These are phyloP conservation scores for Progne subis DNA, from an alignment of 2,113 vertebrate species.

Conservation along the genomic window DNA sequence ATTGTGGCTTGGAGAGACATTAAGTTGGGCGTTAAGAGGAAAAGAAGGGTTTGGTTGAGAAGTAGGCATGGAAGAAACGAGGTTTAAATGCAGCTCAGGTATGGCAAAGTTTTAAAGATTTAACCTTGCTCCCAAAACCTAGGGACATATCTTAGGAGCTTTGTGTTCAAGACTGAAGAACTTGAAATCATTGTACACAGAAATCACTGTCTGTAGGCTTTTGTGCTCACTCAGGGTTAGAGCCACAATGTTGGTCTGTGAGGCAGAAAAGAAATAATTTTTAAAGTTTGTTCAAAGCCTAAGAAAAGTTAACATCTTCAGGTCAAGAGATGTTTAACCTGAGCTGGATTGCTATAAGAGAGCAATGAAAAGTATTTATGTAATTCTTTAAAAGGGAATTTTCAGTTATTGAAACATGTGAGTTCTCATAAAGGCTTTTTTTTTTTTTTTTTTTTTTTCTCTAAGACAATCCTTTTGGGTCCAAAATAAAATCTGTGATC, in stretches of 20 bases:
- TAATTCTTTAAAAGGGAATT: not conserved
- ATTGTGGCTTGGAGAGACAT: not conserved
- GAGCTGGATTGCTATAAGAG: not conserved
- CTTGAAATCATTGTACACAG: not conserved
- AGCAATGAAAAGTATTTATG: not conserved
- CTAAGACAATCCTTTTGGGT: not conserved
- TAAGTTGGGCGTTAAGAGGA: not conserved
- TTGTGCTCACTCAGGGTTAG: not conserved
- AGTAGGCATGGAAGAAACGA: not conserved
- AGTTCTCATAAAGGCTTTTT: not conserved
- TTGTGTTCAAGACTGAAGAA: not conserved
- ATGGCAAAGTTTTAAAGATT: not conserved
- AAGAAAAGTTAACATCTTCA: not conserved
- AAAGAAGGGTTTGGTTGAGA: not conserved
- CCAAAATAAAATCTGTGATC: not conserved
- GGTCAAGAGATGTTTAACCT: not conserved
- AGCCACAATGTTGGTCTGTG: not conserved
- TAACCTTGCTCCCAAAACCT: not conserved
- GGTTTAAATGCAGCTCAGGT: not conserved
- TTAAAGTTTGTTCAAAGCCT: not conserved
- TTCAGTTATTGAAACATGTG: not conserved
- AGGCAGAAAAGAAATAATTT: not conserved
- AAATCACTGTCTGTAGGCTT: not conserved
- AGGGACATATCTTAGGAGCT: not conserved
- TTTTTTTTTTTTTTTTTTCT: not conserved